A percentile compares a stretch with the other conserved stretches of the same genome.
These are phyloP conservation scores for Bujurquina vittata DNA, from an alignment of 2,113 vertebrate genomes.

Conservation along the genomic window DNA sequence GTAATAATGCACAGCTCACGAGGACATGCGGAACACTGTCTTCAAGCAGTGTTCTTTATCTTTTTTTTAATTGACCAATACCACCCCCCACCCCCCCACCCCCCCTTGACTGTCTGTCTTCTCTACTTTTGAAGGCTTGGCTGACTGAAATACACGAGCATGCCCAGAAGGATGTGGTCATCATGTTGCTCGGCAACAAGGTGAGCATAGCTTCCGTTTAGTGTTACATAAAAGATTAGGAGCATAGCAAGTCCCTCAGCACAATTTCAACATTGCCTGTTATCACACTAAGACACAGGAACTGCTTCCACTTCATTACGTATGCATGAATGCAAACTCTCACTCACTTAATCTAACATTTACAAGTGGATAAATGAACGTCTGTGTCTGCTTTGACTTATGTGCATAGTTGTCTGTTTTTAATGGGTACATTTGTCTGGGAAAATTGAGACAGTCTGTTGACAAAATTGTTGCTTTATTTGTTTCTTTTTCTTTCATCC, in stretches of 20 bases:
- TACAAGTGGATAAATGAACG: not conserved
- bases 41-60: conserved; percentile 28
- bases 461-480: not conserved
- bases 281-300: conserved; percentile 53
- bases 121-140: conserved; percentile 79
- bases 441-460: not conserved
- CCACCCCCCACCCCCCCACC: not conserved
- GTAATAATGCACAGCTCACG: conserved; percentile 3
- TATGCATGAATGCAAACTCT: not conserved
- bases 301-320: not conserved
- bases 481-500: not conserved
- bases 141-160: conserved; percentile 93
- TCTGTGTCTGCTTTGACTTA: conserved; percentile 4
- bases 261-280: conserved; percentile 38
- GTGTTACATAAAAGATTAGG: conserved; percentile 53
- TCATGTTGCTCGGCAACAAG: conserved; percentile 99
- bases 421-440: not conserved
- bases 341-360: not conserved
- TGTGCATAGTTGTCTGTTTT: not conserved
- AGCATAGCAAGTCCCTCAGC: conserved; percentile 47
- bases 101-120: conserved; percentile 35
- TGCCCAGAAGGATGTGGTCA: conserved; percentile 96
- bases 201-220: conserved; percentile 79
- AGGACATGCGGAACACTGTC: not conserved
- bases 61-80: conserved; percentile 28